Percentiles rank a stretch among this genome's conserved stretches.
These are phyloP conservation scores for Gambusia holbrooki DNA, from an alignment of 2,113 vertebrate genomes.

Conservation along the genomic window DNA sequence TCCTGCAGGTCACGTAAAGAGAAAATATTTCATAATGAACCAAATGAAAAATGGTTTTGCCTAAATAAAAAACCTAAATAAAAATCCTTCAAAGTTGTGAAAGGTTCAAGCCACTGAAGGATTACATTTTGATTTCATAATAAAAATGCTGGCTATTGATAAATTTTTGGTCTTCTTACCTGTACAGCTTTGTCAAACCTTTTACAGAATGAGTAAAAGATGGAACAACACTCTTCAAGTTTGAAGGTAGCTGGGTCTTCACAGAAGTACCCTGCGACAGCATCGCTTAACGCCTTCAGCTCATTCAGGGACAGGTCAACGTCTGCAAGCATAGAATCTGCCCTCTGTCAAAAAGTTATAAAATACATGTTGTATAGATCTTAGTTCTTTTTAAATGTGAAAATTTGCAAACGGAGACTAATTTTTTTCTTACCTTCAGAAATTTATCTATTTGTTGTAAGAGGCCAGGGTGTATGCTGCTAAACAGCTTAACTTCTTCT, in stretches of 20 bases:
- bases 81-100: neutral
- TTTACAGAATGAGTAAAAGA: conserved; percentile 81
- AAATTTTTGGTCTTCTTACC: conserved; percentile 46
- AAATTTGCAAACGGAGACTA: too few relatives aligned
- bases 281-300: conserved; percentile 55
- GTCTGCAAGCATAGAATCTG: conserved; percentile 64
- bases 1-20: conserved; percentile 65
- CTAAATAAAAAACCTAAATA: neutral
- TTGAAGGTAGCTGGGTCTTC: conserved; percentile 79
- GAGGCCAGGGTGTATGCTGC: conserved; percentile 62
- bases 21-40: neutral
- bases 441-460: conserved; percentile 74
- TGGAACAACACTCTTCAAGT: conserved; percentile 81
- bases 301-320: conserved; percentile 62
- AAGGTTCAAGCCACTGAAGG: neutral
- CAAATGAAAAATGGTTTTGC: neutral
- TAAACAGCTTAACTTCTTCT: conserved; percentile 68
- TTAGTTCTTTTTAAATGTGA: neutral
- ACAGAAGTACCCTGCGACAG: conserved; percentile 81
- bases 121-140: neutral
- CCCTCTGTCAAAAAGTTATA: conserved; percentile 59
- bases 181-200: conserved; percentile 76
- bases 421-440: conserved; percentile 60
- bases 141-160: neutral
- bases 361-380: neutral